phyloP scores from a whole-genome alignment of 2,888 invertebrate genomes.

The Yponomeuta cagnagella region DNA sequence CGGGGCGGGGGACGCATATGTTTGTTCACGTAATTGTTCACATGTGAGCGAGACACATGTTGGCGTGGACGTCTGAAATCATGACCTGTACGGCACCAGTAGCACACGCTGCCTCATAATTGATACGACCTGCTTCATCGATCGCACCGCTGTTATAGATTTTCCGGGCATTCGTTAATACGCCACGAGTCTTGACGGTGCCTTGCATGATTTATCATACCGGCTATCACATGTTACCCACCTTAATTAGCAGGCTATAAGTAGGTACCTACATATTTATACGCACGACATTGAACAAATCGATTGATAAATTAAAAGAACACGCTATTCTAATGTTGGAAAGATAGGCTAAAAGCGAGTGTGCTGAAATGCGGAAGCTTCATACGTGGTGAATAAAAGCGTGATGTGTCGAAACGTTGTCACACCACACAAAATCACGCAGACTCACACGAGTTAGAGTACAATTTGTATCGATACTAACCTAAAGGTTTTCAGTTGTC shows the following conservation, averaged over 20 bases:
- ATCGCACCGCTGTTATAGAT: constrained; percentile 27
- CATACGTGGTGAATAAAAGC: constrained; percentile 35
- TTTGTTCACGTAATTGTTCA: constrained; percentile 40
- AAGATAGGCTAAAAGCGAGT: constrained; percentile 55
- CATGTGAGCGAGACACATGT: constrained; percentile 36
- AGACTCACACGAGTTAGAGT: constrained; percentile 39
- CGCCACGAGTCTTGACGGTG: constrained; percentile 13
- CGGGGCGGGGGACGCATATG: constrained; percentile 35
- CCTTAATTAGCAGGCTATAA: neutral
- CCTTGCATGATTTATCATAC: neutral
- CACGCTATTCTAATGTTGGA: constrained; percentile 58
- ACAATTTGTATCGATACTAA: constrained; percentile 48
- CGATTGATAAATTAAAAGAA: constrained; percentile 20
- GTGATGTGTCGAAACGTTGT: constrained; percentile 38
- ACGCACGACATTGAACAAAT: neutral
- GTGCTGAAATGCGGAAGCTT: constrained; percentile 44
- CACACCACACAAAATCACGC: constrained; percentile 50
- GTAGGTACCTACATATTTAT: neutral
- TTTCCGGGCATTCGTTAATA: neutral
- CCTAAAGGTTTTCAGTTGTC: constrained; percentile 44
- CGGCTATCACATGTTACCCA: neutral
- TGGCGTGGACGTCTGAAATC: constrained; percentile 31
- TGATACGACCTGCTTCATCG: constrained; percentile 40
- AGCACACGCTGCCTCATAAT: constrained; percentile 38
- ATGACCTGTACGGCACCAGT: constrained; percentile 30